A percentile compares a stretch with the other conserved stretches of the same genome.
These are phyloP conservation scores for Stichopus chloronotus DNA, from an alignment of 35 echinoderm and acorn worm species.

Conservation along the genomic window DNA sequence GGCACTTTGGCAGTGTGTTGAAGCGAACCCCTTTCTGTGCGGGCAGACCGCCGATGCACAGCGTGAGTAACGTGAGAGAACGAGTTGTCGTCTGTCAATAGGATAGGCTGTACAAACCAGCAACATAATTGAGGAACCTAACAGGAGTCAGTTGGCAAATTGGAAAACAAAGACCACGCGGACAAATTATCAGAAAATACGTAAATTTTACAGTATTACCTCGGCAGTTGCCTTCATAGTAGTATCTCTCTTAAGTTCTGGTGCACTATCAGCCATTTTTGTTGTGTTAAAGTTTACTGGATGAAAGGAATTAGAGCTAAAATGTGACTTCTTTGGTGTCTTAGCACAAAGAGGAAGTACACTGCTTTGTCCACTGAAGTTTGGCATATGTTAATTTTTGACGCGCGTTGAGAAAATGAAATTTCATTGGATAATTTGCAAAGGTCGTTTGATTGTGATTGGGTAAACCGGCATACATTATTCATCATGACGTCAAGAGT, in stretches of 20 bases:
- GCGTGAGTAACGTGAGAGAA: not conserved
- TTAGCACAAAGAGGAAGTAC: conserved; percentile 60
- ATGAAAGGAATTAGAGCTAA: not conserved
- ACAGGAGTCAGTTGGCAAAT: not conserved
- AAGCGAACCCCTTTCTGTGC: not conserved
- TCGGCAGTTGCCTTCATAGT: conserved; percentile 76
- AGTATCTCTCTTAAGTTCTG: conserved; percentile 64
- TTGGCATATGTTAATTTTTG: conserved; percentile 65
- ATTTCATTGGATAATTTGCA: conserved; percentile 41
- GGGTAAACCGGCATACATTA: not conserved
- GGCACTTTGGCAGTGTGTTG: too few species aligned
- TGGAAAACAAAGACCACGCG: conserved; percentile 27
- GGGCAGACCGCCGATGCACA: not conserved
- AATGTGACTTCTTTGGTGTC: not conserved
- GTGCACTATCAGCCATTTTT: conserved; percentile 75
- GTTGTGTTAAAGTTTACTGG: not conserved
- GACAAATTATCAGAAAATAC: not conserved
- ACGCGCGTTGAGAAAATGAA: conserved; percentile 33
- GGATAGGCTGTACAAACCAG: conserved; percentile 24
- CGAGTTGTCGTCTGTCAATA: conserved; percentile 42
- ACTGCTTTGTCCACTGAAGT: conserved; percentile 48
- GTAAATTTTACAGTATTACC: conserved; percentile 23
- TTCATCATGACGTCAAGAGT: conserved; percentile 21
- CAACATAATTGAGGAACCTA: conserved; percentile 9
- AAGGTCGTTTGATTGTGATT: conserved; percentile 20